Evolutionary conservation across 1,140 invertebrate species (phyloP), one percentile per base, ranked within the genome.

Genomic region (Zaprionus tsacasi): DNA sequence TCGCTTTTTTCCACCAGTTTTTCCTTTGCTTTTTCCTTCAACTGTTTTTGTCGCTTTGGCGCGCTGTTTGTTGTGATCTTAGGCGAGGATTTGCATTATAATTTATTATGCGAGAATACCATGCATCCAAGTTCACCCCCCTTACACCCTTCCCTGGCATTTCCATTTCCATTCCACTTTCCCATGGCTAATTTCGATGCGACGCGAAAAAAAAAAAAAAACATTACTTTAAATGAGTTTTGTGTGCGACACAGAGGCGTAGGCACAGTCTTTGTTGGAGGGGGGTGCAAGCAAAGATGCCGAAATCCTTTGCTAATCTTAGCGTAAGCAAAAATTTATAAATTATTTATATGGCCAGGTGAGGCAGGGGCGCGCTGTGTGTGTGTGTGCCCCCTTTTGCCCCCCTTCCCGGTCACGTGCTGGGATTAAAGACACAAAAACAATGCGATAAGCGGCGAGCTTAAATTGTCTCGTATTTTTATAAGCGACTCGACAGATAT

Each of bases 81-180:
- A 64, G 73, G 65, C 67, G 36, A 60, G 79, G 82, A 86, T 86
- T 86, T 86, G 79, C 82, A 82, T 87, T 82, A 86, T 86, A 87
- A 87, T 86, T 86, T 86, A 86, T 86, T 82, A 75, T 70, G 70
- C 70, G 56, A 68, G 82, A 83, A 85, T 50, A 65, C 78, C 67
- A 75, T 87, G 82, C 79, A 87, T 82, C 55, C 79, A 72, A 68
- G 27, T 48, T 10, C 7, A 21, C 21, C 1, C 43, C 6, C 7
- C 15, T 45, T n/a, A 3, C n/a, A 6, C 43, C n/a, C 1, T 45
- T 45, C 5, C 35, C 13, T 21, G 0, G 3, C 55, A n/a, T 27
- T 30, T 27, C 12, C 17, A 21, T 45, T n/a, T 48, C 30, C 17
- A 17, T 61, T 25, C 15, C 50, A 35, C 30, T 59, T 66, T 60